These are phyloP conservation scores for Acanthiza pusilla DNA, from an alignment of 2,797 vertebrate species.

Conservation along the genomic window DNA sequence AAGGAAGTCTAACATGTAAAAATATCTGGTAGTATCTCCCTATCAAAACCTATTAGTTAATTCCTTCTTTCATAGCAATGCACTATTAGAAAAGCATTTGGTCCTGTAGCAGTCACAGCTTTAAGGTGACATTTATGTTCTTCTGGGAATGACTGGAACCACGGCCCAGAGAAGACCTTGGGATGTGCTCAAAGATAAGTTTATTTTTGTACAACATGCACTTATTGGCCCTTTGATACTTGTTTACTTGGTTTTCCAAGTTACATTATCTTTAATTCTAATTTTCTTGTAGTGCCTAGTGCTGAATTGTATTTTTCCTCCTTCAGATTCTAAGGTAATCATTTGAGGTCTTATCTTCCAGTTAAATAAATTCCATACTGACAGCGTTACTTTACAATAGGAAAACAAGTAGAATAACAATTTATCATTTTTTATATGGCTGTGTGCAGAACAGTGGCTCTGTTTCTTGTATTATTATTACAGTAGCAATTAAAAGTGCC, in stretches of 20 bases:
- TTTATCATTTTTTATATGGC: conserved; percentile 42
- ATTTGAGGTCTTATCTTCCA: conserved; percentile 14
- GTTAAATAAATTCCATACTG: conserved; percentile 42
- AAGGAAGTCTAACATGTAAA: not conserved
- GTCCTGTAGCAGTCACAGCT: not conserved
- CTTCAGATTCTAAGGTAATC: conserved; percentile 15
- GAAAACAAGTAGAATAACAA: conserved; percentile 33
- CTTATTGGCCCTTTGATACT: not conserved
- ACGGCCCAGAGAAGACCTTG: not conserved
- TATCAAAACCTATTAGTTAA: not conserved
- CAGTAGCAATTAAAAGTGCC: conserved; percentile 49
- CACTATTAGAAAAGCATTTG: not conserved
- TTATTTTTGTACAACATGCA: not conserved
- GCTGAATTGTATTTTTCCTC: not conserved
- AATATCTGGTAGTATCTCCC: not conserved
- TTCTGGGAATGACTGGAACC: not conserved
- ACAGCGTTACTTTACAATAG: conserved; percentile 29
- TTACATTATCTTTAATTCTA: not conserved
- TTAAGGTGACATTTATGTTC: not conserved
- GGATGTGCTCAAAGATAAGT: not conserved
- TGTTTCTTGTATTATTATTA: conserved; percentile 46
- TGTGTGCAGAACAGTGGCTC: conserved; percentile 17
- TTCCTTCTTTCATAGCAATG: not conserved
- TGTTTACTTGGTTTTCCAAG: not conserved
- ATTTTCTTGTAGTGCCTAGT: not conserved